Conservation (phyloP, 1,140 invertebrate genomes). For the Hylaeus volcanicus region DNA sequence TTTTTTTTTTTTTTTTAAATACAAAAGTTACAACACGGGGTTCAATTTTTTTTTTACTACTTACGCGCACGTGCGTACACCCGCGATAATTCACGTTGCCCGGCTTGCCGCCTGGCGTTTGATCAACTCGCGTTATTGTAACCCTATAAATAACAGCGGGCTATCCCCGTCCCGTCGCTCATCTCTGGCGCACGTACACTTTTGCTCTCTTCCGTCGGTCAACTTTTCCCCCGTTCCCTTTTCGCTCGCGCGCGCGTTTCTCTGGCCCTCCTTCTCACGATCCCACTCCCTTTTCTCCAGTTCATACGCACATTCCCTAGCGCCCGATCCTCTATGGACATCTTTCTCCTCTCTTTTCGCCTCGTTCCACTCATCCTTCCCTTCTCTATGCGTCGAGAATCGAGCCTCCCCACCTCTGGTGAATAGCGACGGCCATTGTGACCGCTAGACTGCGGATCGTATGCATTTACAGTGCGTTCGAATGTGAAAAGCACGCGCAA, state of each 20-base stretch:
- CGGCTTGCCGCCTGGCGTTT: conserved; percentile 65
- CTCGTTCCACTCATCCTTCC: neutral
- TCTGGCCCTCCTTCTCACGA: neutral
- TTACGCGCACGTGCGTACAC: conserved; percentile 40
- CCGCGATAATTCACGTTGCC: conserved; percentile 64
- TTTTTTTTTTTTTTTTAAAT: no score
- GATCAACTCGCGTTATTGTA: conserved; percentile 74
- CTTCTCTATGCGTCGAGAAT: neutral
- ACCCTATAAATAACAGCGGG: conserved; percentile 72
- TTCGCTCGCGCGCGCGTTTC: neutral
- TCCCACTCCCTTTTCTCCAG: neutral
- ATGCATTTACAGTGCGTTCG: no score
- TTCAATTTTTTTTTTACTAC: neutral
- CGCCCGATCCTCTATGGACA: no score
- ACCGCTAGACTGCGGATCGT: no score
- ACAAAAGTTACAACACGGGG: neutral
- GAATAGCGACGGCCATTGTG: neutral
- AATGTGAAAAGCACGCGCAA: no score
- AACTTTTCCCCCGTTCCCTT: neutral
- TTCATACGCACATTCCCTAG: neutral
- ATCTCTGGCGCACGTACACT: neutral
- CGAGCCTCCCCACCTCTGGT: neutral
- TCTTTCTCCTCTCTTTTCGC: conserved; percentile 10
- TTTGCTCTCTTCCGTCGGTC: neutral
- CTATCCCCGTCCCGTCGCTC: neutral